Evolutionary conservation across 2,888 invertebrate species (phyloP), one percentile per base, ranked within the genome.

Genomic region (Lasioglossum vierecki): DNA sequence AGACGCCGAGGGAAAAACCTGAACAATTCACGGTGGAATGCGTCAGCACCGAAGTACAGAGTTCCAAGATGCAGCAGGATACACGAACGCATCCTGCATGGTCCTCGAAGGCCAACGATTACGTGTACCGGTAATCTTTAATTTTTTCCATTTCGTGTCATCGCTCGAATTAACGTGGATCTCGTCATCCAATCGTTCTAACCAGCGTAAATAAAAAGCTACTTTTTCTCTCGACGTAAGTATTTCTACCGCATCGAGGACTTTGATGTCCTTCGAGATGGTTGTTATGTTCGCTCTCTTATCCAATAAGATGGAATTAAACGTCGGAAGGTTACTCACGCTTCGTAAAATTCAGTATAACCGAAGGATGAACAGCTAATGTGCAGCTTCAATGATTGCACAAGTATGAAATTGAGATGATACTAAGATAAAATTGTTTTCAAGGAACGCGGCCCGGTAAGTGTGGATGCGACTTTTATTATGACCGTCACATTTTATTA

Each of bases 41-140:
- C 66, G 49, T 15, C 68, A 39, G 39, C 35, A 49, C 57, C 35
- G 63, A 26, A 35, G n/a, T 22, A 63, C 2, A 49, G 70, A 57
- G 68, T 75, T 63, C 30, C 18, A 39, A 73, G 53, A 72, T 44
- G 60, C 73, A 79, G 76, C 80, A 71, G 76, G 75, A 76, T 41
- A 46, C 39, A n/a, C n/a, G 74, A 73, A 72, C 44, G 71, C 46
- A 68, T 68, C 35, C 39, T 39, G 22, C 39, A 22, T 22, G 35
- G 39, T 35, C n/a, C 26, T 5, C 35, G 70, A 84, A 84, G 76
- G 84, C 26, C 75, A 18, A 63, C 13, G 49, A 18, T 77, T 83
- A 63, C 57, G 68, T 9, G 44, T 53, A 13, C 26, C 73, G 76
- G 68, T 4, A 44, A 66, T 77, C 63, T 30, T 8, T 39, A 22